Base-by-base conservation (phyloP, 2,797 vertebrate species). In the Hipposideros larvatus region DNA sequence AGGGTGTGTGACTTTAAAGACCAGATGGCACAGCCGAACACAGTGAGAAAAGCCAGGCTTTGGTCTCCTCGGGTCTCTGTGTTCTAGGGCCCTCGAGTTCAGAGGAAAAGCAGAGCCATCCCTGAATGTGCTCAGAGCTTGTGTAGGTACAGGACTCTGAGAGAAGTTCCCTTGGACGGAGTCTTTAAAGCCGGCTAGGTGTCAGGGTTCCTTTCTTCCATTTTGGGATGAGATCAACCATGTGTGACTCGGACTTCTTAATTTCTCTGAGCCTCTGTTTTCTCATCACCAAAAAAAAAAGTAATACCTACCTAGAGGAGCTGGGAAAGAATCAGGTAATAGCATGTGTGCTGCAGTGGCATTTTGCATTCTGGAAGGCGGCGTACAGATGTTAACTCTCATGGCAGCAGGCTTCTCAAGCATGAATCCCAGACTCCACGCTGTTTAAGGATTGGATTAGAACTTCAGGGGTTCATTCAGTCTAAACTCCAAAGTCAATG, bases 1-100 rank as follows among this genome's bases (percentile, higher is more conserved):
- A 82, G 0, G 0, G 96, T 96, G 96, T 96, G 88, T 96, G 96
- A 98, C 91, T 98, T 96, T 87, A 87, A 63, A 89, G 94, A 93
- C 96, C 97, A 73, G 0, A 1, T 92, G 95, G 95, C 97, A 97
- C 86, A 85, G 83, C 94, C 59, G 0, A 9, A 2, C 41, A 28
- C 84, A 8, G 2, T 28, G 66, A 96, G 88, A 66, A 94, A 89
- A 97, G 94, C 94, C 83, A 87, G 4, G 1, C 91, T 94, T 96
- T 61, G 90, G 63, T 96, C 70, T 92, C 83, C 94, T 92, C 37
- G 37, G 87, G 93, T 11, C 82, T 93, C 95, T 93, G 74, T 77
- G 59, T 74, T 93, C 94, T 70, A 80, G 53, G 91, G 83, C 41
- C 71, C 87, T 84, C 53, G 26, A 0, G 10, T 37, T 78, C 53